Percentiles rank a stretch among this genome's conserved stretches.
Conservation (phyloP, 2,888 invertebrate genomes). For the Apoda limacodes region DNA sequence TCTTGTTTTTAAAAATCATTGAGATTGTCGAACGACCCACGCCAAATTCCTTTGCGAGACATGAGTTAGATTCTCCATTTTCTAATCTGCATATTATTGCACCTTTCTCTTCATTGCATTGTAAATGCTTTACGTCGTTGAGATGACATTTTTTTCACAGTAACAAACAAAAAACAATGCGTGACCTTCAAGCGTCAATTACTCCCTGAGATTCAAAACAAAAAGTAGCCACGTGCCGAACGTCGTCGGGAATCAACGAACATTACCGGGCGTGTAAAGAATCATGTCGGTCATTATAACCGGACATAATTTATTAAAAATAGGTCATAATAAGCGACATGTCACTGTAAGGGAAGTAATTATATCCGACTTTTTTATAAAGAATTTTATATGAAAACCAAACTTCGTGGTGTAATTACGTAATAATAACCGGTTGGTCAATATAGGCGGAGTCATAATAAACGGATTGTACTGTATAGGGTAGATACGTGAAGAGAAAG, state of each 20-base stretch:
- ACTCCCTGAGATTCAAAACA: constrained; percentile 12
- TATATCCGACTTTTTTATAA: constrained; percentile 18
- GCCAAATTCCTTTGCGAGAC: constrained; percentile 18
- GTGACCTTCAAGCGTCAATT: constrained; percentile 11
- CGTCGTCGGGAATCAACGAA: constrained; percentile 8
- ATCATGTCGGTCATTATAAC: constrained; percentile 16
- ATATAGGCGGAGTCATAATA: constrained; percentile 8
- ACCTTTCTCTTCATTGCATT: constrained; percentile 16
- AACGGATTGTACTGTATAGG: too few species aligned
- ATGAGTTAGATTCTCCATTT: constrained; percentile 18
- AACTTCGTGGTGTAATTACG: constrained; percentile 16
- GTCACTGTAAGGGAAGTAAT: constrained; percentile 16
- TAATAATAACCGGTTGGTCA: constrained; percentile 11
- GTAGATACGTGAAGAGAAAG: too few species aligned
- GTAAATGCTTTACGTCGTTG: constrained; percentile 13
- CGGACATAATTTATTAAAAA: constrained; percentile 16
- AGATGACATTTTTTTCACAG: constrained; percentile 8
- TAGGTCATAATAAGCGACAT: constrained; percentile 15
- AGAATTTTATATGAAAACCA: constrained; percentile 17
- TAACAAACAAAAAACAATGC: constrained; percentile 10
- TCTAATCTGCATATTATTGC: constrained; percentile 16
- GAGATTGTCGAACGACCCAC: constrained; percentile 19
- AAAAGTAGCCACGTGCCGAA: constrained; percentile 11
- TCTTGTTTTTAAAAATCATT: constrained; percentile 19
- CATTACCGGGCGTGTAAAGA: constrained; percentile 6